Conservation (phyloP, 2,888 invertebrate genomes). For the Drosophila bunnanda region DNA sequence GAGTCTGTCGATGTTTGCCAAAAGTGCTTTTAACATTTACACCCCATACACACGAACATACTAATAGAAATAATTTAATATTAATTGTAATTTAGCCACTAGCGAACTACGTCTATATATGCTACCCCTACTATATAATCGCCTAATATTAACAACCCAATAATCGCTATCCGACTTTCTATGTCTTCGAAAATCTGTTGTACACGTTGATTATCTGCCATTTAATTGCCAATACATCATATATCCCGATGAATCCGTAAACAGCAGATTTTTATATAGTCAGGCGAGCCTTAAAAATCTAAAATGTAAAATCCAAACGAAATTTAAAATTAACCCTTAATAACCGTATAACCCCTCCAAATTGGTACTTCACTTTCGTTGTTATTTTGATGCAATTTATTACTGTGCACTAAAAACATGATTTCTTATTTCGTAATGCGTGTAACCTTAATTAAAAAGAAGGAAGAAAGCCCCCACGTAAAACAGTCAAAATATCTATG, state of each 20-base stretch:
- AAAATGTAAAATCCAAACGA: conserved; percentile 27
- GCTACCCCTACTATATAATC: conserved; percentile 38
- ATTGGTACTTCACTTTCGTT: conserved; percentile 55
- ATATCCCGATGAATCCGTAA: conserved; percentile 13
- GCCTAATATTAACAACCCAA: conserved; percentile 42
- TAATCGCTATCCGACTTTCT: conserved; percentile 35
- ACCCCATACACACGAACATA: conserved; percentile 58
- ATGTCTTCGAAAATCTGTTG: conserved; percentile 58
- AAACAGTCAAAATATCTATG: conserved; percentile 24
- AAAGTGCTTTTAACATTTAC: conserved; percentile 83
- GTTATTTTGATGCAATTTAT: conserved; percentile 75
- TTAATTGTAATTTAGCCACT: conserved; percentile 76
- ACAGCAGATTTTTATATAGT: conserved; percentile 1
- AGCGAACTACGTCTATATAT: conserved; percentile 66
- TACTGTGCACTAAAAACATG: conserved; percentile 66
- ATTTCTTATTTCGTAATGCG: conserved; percentile 23
- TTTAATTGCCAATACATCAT: conserved; percentile 77
- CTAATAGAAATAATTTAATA: conserved; percentile 78
- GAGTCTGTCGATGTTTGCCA: conserved; percentile 73
- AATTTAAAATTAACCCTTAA: conserved; percentile 50
- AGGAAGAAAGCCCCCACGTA: neutral
- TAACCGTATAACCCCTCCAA: conserved; percentile 26
- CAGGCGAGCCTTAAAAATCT: neutral
- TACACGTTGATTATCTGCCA: conserved; percentile 71
- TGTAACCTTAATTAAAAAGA: neutral